These are phyloP conservation scores for Aphaenogaster rudis DNA, from an alignment of 1,140 invertebrate species.

Conservation along the genomic window DNA sequence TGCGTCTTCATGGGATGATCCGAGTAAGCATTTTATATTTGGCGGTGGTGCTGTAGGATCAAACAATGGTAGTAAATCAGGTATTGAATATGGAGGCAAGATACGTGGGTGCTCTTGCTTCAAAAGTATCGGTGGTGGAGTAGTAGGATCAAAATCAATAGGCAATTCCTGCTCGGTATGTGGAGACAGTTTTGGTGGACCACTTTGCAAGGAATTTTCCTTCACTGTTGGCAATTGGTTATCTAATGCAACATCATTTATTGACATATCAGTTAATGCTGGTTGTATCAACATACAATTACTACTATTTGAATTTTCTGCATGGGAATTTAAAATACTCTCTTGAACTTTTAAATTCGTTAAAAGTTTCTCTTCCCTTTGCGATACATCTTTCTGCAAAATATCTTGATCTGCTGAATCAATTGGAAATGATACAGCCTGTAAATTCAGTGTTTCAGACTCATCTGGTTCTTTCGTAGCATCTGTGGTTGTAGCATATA, in stretches of 20 bases:
- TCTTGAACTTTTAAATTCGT: neutral
- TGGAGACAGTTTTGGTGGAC: conserved; percentile 52
- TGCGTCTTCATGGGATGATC: conserved; percentile 1
- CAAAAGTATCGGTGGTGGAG: conserved; percentile 45
- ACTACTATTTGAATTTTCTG: conserved; percentile 12
- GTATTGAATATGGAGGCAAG: conserved; percentile 28
- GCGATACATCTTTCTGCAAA: neutral
- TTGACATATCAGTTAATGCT: neutral
- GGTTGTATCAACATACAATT: neutral
- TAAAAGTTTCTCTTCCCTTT: neutral
- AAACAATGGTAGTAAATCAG: conserved; percentile 53
- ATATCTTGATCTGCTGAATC: conserved; percentile 10
- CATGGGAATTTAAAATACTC: neutral
- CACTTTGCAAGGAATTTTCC: conserved; percentile 29
- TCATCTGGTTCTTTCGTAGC: neutral
- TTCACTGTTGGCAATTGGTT: conserved; percentile 6
- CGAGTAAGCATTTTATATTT: conserved; percentile 46
- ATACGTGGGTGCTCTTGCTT: conserved; percentile 50
- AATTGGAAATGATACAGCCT: neutral
- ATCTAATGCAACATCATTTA: neutral
- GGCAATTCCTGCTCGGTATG: conserved; percentile 37
- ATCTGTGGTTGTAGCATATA: neutral
- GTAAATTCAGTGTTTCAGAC: conserved; percentile 4
- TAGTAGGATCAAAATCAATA: conserved; percentile 43
- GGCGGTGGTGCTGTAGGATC: conserved; percentile 61